phyloP scores from a whole-genome alignment of 2,113 vertebrate species.

The Mixornis gularis region DNA sequence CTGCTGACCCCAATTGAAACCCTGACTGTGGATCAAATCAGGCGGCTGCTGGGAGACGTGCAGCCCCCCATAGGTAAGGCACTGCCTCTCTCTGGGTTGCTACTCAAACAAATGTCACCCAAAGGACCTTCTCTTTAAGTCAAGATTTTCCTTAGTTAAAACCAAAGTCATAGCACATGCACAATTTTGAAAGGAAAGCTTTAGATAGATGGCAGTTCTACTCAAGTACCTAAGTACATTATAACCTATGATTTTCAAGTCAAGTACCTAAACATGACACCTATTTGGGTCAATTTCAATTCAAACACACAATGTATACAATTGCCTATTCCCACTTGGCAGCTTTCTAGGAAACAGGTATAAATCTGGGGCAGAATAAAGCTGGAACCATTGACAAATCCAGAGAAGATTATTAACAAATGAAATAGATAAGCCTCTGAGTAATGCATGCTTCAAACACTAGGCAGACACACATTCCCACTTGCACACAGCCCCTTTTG shows the following conservation, averaged over 20 bases:
- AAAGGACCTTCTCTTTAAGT: neutral
- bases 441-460: neutral
- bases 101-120: neutral
- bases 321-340: neutral
- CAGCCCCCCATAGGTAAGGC: conserved; percentile 34
- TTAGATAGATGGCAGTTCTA: neutral
- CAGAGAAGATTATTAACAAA: neutral
- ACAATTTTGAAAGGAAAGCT: neutral
- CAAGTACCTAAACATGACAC: neutral
- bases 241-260: neutral
- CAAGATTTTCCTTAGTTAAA: neutral
- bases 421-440: neutral
- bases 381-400: neutral
- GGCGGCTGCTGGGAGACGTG: conserved; percentile 28
- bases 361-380: neutral
- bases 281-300: neutral
- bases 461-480: neutral
- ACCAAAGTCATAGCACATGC: neutral
- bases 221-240: neutral
- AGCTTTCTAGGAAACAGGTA: neutral
- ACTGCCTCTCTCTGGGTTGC: neutral
- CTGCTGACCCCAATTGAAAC: conserved; percentile 79
- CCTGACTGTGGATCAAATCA: conserved; percentile 70
- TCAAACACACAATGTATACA: neutral
- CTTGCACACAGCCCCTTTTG: neutral